Evolutionary conservation across 2,797 vertebrate species (phyloP).

Genomic region (Halcyon badia): DNA sequence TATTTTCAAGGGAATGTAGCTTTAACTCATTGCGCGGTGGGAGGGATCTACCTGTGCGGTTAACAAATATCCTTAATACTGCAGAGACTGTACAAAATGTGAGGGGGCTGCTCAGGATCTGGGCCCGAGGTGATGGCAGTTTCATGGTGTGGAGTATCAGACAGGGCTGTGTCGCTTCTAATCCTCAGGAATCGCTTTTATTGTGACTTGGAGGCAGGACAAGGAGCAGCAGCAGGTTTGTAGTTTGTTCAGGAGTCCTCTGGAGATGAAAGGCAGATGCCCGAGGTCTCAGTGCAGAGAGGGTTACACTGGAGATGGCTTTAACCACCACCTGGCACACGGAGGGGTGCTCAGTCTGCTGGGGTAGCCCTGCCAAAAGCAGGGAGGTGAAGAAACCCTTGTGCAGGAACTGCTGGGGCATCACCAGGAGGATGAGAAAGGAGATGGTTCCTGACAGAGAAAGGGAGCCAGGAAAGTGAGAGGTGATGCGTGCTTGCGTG

Average conservation of each 20-base stretch:
- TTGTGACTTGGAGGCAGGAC: not conserved
- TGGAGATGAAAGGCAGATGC: not conserved
- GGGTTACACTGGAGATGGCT: not conserved
- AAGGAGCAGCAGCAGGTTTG: not conserved
- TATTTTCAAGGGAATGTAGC: not conserved
- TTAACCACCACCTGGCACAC: rapidly evolving
- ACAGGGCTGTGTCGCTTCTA: not conserved
- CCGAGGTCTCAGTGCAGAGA: not conserved
- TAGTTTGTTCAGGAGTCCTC: not conserved
- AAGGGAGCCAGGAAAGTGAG: not conserved
- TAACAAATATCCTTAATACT: not conserved
- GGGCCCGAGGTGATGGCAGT: not conserved
- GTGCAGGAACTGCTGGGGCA: not conserved
- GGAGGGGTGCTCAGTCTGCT: rapidly evolving
- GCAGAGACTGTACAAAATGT: rapidly evolving
- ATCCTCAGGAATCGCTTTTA: rapidly evolving
- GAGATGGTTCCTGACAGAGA: not conserved
- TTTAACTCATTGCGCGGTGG: not conserved
- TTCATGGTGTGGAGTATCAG: not conserved
- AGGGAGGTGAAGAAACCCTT: not conserved
- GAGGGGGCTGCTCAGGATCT: not conserved
- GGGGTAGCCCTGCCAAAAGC: not conserved
- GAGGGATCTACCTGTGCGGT: not conserved
- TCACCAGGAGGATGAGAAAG: not conserved
- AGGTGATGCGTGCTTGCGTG: rapidly evolving